Percentiles rank a stretch among this genome's conserved stretches.
These are phyloP conservation scores for Pangasianodon gigas DNA, from an alignment of 2,113 vertebrate species.

Conservation along the genomic window DNA sequence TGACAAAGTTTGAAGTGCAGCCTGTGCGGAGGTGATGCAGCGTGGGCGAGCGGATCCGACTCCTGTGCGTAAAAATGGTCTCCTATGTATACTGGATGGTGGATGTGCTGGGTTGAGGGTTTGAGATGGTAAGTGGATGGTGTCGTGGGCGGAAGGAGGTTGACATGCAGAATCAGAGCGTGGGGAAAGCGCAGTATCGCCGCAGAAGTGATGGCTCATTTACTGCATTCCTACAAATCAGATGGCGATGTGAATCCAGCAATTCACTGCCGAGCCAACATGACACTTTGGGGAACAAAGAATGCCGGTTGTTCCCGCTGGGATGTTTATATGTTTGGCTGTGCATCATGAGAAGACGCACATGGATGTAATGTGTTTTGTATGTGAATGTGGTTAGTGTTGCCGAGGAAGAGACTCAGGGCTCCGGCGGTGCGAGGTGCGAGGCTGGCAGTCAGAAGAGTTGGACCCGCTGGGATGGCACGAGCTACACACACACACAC, in stretches of 20 bases:
- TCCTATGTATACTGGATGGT: not conserved
- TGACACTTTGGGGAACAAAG: not conserved
- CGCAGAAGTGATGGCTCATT: conserved; percentile 12
- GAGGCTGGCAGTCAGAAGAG: conserved; percentile 21
- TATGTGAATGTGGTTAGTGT: not conserved
- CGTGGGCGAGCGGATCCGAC: conserved; percentile 37
- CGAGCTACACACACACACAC: conserved; percentile 24
- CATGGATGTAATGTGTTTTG: not conserved
- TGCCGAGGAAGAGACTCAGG: not conserved
- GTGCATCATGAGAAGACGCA: not conserved
- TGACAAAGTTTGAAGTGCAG: conserved; percentile 44
- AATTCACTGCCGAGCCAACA: not conserved
- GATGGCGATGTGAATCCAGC: not conserved
- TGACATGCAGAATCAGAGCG: conserved; percentile 15
- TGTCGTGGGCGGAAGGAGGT: conserved; percentile 9
- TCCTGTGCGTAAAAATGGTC: conserved; percentile 29
- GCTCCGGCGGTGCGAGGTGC: conserved; percentile 19
- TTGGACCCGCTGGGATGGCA: conserved; percentile 47
- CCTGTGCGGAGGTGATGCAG: conserved; percentile 36
- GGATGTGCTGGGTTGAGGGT: not conserved
- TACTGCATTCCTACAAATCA: conserved; percentile 23
- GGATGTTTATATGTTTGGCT: not conserved
- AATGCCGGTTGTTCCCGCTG: not conserved
- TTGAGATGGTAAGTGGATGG: not conserved
- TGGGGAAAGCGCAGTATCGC: conserved; percentile 19